Conservation (phyloP, 2,797 vertebrate genomes). For the Phalanger gymnotis region DNA sequence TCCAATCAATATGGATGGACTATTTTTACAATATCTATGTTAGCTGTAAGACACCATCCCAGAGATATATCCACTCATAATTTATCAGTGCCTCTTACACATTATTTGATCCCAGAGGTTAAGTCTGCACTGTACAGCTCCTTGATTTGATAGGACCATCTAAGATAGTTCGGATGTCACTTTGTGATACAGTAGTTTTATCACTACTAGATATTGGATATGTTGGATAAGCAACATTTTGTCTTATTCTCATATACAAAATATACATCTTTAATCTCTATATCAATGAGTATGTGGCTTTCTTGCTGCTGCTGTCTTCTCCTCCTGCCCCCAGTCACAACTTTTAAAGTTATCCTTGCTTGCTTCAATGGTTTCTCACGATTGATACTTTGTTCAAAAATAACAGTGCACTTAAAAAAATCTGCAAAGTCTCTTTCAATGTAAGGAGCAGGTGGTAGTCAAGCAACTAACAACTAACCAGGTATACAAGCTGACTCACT, state of each 20-base stretch:
- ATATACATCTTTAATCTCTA: background rate
- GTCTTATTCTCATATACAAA: background rate
- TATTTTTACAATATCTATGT: background rate
- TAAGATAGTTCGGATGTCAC: background rate
- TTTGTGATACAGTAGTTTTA: background rate
- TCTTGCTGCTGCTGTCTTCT: background rate
- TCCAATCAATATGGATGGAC: conserved; percentile 29
- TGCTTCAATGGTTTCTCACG: conserved; percentile 6
- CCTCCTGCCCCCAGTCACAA: background rate
- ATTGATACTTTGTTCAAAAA: conserved; percentile 37
- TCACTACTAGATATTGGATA: background rate
- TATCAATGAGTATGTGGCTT: background rate
- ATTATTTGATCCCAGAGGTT: background rate
- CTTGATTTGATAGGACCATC: background rate
- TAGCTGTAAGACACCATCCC: background rate
- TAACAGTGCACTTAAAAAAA: background rate
- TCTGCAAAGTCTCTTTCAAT: background rate
- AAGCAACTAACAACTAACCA: background rate
- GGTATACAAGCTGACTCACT: background rate
- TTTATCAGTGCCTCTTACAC: background rate
- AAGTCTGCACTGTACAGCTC: background rate
- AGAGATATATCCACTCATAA: background rate
- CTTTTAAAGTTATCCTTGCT: conserved; percentile 22
- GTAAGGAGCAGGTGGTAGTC: conserved; percentile 41
- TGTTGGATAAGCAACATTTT: background rate